Percentiles rank a stretch among this genome's conserved stretches.
Evolutionary conservation across 92 coral and sea anemone genomes (phyloP).

Genomic region (Palythoa caribaeorum): DNA sequence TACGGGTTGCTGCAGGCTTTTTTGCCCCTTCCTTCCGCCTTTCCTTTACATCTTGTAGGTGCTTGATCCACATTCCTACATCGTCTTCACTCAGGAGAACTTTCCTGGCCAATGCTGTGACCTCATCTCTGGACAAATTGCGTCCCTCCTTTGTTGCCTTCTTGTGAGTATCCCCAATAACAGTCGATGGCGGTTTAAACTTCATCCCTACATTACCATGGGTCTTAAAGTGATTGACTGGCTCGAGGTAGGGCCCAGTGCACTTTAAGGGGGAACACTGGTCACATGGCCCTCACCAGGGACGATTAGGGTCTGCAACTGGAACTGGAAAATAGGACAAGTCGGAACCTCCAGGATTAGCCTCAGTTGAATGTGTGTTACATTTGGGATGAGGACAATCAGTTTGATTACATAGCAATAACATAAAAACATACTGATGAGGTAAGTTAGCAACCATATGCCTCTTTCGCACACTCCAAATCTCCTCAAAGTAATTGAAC

Average conservation of each 20-base stretch:
- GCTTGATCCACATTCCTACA: conserved; percentile 54
- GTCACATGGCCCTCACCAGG: conserved; percentile 37
- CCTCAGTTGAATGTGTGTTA: conserved; percentile 12
- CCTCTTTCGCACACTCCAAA: conserved; percentile 61
- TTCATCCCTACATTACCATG: conserved; percentile 32
- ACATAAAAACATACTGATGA: conserved; percentile 56
- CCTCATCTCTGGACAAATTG: conserved; percentile 28
- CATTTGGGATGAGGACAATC: conserved; percentile 64
- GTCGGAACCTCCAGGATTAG: conserved; percentile 53
- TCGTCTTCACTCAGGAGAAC: conserved; percentile 42
- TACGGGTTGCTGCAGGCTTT: conserved; percentile 53
- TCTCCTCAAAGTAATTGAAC: conserved; percentile 58
- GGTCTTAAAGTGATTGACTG: not conserved
- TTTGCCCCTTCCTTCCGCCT: conserved; percentile 51
- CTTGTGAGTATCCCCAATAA: not conserved
- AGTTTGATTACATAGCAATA: conserved; percentile 44
- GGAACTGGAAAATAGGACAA: conserved; percentile 56
- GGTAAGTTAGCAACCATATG: conserved; percentile 62
- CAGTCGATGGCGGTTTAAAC: conserved; percentile 25
- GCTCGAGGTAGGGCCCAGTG: conserved; percentile 38
- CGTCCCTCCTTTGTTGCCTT: conserved; percentile 15
- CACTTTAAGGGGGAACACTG: conserved; percentile 17
- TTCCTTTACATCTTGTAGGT: conserved; percentile 40
- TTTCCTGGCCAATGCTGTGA: conserved; percentile 35
- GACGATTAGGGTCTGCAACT: conserved; percentile 16